These are phyloP conservation scores for Hydraecia micacea DNA, from an alignment of 2,888 invertebrate genomes.

Conservation along the genomic window DNA sequence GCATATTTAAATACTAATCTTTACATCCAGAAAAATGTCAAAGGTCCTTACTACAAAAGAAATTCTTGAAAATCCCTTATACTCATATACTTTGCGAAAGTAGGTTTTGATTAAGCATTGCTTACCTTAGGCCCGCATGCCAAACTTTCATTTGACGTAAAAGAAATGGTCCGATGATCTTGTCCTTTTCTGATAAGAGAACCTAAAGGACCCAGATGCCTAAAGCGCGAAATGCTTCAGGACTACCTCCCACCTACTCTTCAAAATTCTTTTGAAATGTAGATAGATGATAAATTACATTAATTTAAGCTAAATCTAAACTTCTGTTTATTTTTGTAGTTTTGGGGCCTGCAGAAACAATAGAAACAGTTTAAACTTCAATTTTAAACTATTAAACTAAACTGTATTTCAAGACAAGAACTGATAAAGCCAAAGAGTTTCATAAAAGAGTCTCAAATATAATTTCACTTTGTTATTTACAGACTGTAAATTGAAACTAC, in stretches of 20 bases:
- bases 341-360: background rate
- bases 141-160: slow-evolving; percentile 59
- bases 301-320: too few species aligned
- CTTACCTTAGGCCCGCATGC: slow-evolving; percentile 67
- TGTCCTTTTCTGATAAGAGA: slow-evolving; percentile 34
- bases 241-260: background rate
- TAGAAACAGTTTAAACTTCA: slow-evolving; percentile 1
- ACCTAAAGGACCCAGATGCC: slow-evolving; percentile 6
- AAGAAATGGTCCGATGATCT: slow-evolving; percentile 58
- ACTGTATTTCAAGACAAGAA: background rate
- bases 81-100: slow-evolving; percentile 35
- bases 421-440: slow-evolving; percentile 18
- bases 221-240: slow-evolving; percentile 24
- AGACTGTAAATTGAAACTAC: slow-evolving; percentile 51
- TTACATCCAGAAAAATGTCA: slow-evolving; percentile 14
- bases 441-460: slow-evolving; percentile 29
- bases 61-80: slow-evolving; percentile 37
- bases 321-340: background rate
- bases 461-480: slow-evolving; percentile 45
- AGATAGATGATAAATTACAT: background rate
- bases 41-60: slow-evolving; percentile 36
- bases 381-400: slow-evolving; percentile 1
- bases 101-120: slow-evolving; percentile 64
- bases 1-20: slow-evolving; percentile 22
- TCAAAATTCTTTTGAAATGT: background rate